Evolutionary conservation across 1,140 invertebrate species (phyloP).

Genomic region (Epicauta chinensis): DNA sequence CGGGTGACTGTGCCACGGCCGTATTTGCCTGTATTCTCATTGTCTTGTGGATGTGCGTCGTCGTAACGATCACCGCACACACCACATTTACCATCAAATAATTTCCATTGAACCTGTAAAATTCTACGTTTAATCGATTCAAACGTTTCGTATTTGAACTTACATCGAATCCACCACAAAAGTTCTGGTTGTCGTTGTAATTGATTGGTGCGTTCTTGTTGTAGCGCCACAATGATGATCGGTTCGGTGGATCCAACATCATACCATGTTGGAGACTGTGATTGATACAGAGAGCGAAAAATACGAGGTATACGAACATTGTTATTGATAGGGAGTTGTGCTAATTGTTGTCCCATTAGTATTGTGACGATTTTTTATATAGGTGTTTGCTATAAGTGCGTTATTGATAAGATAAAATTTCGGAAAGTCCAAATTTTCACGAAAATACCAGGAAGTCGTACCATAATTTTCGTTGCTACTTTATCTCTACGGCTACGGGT

Average conservation of each 20-base stretch:
- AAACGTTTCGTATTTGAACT: conserved; percentile 24
- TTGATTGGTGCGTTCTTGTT: conserved; percentile 51
- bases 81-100: conserved; percentile 47
- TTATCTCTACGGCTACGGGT: no score
- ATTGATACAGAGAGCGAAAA: conserved; percentile 1
- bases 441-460: no score
- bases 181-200: conserved; percentile 58
- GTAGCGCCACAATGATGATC: conserved; percentile 58
- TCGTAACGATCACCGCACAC: conserved; percentile 52
- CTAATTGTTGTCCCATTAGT: no score
- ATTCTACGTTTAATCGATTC: no score
- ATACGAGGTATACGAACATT: no score
- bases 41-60: conserved; percentile 46
- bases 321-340: no score
- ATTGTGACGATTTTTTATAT: no score
- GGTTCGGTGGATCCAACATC: conserved; percentile 59
- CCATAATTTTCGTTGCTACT: no score
- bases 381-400: no score
- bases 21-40: conserved; percentile 56
- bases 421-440: no score
- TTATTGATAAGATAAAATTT: no score
- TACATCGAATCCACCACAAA: conserved; percentile 57
- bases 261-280: conserved; percentile 54
- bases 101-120: conserved; percentile 5
- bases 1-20: conserved; percentile 50